Percentiles rank a stretch among this genome's conserved stretches.
Conservation (phyloP, 2,113 vertebrate genomes). For the Lamprologus sp. region DNA sequence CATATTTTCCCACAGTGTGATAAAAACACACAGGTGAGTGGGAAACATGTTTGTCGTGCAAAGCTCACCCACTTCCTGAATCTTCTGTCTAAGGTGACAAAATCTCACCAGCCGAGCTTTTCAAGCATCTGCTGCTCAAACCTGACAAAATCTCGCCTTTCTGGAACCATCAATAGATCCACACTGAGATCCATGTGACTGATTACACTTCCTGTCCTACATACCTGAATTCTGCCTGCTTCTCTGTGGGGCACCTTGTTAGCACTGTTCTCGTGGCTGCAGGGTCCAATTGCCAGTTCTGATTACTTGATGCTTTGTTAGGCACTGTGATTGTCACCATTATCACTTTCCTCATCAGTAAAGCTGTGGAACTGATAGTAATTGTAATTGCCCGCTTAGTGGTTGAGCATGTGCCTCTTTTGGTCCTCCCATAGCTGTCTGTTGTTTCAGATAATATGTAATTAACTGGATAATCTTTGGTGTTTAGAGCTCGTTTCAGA, state of each 20-base stretch:
- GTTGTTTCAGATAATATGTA: constrained; percentile 50
- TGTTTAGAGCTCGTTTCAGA: constrained; percentile 31
- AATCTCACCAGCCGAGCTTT: not conserved
- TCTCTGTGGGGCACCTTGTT: constrained; percentile 39
- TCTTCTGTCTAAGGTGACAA: not conserved
- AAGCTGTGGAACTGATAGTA: constrained; percentile 44
- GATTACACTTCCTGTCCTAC: constrained; percentile 29
- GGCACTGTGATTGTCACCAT: constrained; percentile 51
- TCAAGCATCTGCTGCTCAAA: not conserved
- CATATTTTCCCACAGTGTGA: not conserved
- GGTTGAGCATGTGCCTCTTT: constrained; percentile 19
- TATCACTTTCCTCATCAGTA: constrained; percentile 59
- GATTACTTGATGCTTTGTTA: constrained; percentile 57
- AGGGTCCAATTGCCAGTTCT: constrained; percentile 44
- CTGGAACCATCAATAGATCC: not conserved
- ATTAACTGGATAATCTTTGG: constrained; percentile 50
- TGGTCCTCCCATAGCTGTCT: constrained; percentile 19
- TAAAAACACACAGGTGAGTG: not conserved
- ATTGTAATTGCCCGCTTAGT: constrained; percentile 57
- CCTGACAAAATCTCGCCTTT: not conserved
- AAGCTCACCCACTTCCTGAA: not conserved
- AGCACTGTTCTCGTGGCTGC: constrained; percentile 23
- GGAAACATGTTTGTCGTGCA: not conserved
- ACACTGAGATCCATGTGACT: not conserved
- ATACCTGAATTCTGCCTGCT: constrained; percentile 7